Evolutionary conservation across 2,113 vertebrate genomes (phyloP), one percentile per base, ranked within the genome.

Genomic region (Tupaia tana): DNA sequence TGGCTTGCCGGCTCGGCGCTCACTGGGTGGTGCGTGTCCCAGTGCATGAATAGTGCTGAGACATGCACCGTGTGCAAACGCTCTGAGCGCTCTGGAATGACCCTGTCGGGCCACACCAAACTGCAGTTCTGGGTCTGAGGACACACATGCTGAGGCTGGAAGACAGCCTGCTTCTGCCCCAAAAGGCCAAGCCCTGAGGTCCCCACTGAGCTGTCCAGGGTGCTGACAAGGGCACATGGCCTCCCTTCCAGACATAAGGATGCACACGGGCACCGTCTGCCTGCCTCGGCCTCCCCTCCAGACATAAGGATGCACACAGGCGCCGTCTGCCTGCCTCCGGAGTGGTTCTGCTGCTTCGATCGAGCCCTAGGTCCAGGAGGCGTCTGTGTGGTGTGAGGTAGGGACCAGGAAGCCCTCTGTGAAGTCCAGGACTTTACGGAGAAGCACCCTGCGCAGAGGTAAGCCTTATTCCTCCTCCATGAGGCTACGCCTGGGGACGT

Each of bases 141-240:
- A 52, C 31, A 29, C 4, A 3, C 16, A 12, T 9, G 22, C 1
- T 31, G 43, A 56, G 1, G 0, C 12, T 1, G 2, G 12, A 8
- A n/a, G 3, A 24, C 10, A 52, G 4, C 34, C 79, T 6, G 1
- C 27, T 34, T 63, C 67, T 24, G 67, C 18, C 6, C 24, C 67
- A 70, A 61, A 27, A 61, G 64, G 81, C 34, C 7, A 0, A 85
- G 64, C 64, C 82, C 20, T 0, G 10, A 1, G 16, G 34, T 8
- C 81, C 61, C 16, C 15, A 16, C 61, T 3, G 6, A 3, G 63
- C 63, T 52, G 19, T 13, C 31, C 7, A 12, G 58, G 27, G 34
- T 88, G 59, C 59, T 43, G 0, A 43, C 43, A 43, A 43, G 43
- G 43, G 43, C 43, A 43, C 43, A 43, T 43, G 43, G 43, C 43